Conservation (phyloP, 1,140 invertebrate species). For the Rhagoletis pomonella region DNA sequence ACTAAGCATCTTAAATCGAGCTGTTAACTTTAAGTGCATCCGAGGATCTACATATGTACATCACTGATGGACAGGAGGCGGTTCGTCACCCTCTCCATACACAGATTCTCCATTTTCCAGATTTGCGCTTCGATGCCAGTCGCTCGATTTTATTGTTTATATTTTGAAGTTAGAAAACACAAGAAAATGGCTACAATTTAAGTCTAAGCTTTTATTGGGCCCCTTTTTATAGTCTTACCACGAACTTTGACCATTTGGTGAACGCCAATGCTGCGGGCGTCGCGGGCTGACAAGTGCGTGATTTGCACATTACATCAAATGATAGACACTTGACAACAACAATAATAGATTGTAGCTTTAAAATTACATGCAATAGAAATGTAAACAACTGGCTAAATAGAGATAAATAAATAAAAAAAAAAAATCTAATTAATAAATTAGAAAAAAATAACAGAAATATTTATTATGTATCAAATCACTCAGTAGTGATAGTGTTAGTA, state of each 20-base stretch:
- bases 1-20: too few species aligned
- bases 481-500: too few species aligned
- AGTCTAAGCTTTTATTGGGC: slow-evolving; percentile 7
- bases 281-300: neutral
- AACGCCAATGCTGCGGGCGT: neutral
- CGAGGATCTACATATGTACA: too few species aligned
- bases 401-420: neutral
- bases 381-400: neutral
- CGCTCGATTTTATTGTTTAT: neutral
- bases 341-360: too few species aligned
- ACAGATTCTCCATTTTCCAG: neutral
- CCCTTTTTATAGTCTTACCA: slow-evolving; percentile 21
- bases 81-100: neutral
- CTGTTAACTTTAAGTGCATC: too few species aligned
- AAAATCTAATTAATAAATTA: neutral
- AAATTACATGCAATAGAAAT: neutral
- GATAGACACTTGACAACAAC: neutral
- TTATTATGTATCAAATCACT: too few species aligned
- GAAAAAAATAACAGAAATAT: neutral
- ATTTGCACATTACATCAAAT: neutral
- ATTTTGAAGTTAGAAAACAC: slow-evolving; percentile 9
- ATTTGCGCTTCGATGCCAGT: neutral
- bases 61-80: too few species aligned
- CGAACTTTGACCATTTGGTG: neutral
- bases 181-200: neutral